phyloP scores from a whole-genome alignment of 1,140 invertebrate genomes.

The Drosophila nasuta region DNA sequence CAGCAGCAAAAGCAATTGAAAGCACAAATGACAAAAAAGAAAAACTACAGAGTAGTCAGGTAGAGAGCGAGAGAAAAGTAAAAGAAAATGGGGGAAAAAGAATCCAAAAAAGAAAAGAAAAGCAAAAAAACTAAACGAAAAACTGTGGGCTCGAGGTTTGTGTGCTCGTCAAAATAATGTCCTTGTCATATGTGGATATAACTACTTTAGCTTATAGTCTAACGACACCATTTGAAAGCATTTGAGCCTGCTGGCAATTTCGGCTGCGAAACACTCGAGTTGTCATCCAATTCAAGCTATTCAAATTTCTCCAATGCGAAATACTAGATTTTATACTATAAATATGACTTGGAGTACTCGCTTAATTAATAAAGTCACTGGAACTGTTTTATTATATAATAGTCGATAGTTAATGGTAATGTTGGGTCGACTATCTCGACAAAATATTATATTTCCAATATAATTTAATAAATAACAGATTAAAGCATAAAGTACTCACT shows the following conservation, averaged over 20 bases:
- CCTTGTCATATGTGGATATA: slow-evolving; percentile 27
- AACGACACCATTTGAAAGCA: neutral
- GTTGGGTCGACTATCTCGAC: too few relatives aligned
- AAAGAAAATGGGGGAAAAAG: neutral
- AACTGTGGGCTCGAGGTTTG: slow-evolving; percentile 19
- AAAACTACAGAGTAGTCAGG: slow-evolving; percentile 1
- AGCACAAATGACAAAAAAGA: slow-evolving; percentile 60
- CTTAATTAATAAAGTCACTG: neutral
- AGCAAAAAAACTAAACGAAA: neutral
- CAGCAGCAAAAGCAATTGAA: slow-evolving; percentile 64
- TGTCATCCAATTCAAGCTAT: neutral
- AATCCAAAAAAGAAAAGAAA: neutral
- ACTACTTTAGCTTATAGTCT: slow-evolving; percentile 24
- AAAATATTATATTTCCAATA: too few relatives aligned
- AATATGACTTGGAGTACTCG: neutral
- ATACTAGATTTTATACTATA: neutral
- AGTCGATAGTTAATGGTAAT: too few relatives aligned
- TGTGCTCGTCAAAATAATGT: slow-evolving; percentile 23
- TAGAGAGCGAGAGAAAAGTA: slow-evolving; percentile 1
- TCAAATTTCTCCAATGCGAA: neutral
- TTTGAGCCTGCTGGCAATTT: neutral
- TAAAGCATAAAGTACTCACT: too few relatives aligned
- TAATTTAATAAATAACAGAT: too few relatives aligned
- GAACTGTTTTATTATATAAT: neutral
- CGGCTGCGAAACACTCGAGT: neutral